Evolutionary conservation across 2,797 vertebrate species (phyloP), one percentile per base, ranked within the genome.

Genomic region (Harpagifer antarcticus): DNA sequence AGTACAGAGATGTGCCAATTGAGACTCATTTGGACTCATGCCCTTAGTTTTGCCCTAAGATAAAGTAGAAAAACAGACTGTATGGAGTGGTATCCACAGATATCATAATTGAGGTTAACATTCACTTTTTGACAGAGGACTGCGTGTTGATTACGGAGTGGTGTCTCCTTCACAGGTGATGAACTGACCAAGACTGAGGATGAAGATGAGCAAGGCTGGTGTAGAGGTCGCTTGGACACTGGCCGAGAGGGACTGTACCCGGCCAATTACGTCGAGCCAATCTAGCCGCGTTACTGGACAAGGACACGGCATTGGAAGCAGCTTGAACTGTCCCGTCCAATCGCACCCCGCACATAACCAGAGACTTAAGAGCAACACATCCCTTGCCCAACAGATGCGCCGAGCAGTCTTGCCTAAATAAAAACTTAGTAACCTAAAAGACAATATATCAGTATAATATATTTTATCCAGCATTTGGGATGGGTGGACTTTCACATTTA

Each of bases 161-260:
- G 8, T 47, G n/a, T 90, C 56, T 90, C 59, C 56, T 78, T 83
- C 80, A 23, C 95, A 99, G 98, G 98, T 87, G 98, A 99, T 0
- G 98, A 99, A 85, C 94, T 99, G 87, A 97, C 93, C 92, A 99
- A 99, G 94, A 96, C 98, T 0, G 98, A 98, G 61, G 98, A 99
- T 55, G 98, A 99, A 90, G 98, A 99, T 0, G 98, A 99, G 83
- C 98, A 99, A 86, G 98, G 98, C 66, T 99, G 98, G 98, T 99
- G 98, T 96, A 96, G 97, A 95, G 98, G 98, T 86, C 97, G 97
- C 73, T 94, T 99, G 92, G 97, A 98, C 94, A 97, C 68, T 72
- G 98, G 98, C 84, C 96, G 92, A 83, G 93, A 97, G 83, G 98
- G 98, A 93, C 96, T 99, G 90, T 99, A 98, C 90, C 98, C 98